Evolutionary conservation across 2,113 vertebrate species (phyloP), one percentile per base, ranked within the genome.

Genomic region (Stercorarius parasiticus): DNA sequence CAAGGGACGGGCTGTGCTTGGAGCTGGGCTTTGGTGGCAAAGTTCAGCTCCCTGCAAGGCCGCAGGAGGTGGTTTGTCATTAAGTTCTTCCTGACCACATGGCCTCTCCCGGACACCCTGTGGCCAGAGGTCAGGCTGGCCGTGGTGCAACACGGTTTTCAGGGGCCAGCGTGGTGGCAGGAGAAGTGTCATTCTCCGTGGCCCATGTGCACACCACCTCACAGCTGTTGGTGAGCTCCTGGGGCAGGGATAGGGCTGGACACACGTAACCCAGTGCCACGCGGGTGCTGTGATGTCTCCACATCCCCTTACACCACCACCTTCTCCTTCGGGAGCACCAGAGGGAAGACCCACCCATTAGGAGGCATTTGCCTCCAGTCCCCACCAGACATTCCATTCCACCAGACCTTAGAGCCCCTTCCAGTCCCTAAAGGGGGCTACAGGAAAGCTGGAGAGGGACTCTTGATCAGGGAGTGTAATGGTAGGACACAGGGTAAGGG

Each of bases 271-370:
- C 19, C 92, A 49, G 59, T 11, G 5, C 50, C 26, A 20, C 3
- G 1, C 0, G 2, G 43, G 36, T 6, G 11, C 80, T 38, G 80
- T 0, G 0, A 21, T 11, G 3, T 45, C 65, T 61, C 34, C 61
- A 21, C 0, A 0, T 47, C 15, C 62, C 42, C 6, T 9, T 56
- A 25, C 17, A 11, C 45, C 50, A n/a, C 15, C 17, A 4, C 30
- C 17, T 9, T 38, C 32, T 82, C 40, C 73, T 38, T 18, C 1
- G 2, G 83, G 53, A 89, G 36, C 67, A 49, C 4, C 4, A 73
- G 19, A 30, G 18, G 29, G 16, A 62, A 86, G 38, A 70, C 17
- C 27, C 38, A 29, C 16, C 21, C 49, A 3, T 8, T 2, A 27
- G 50, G 69, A 49, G 49, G 50, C 20, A 13, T 49, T 45, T 71